phyloP scores from a whole-genome alignment of 2,113 vertebrate genomes.

The Colaptes auratus region DNA sequence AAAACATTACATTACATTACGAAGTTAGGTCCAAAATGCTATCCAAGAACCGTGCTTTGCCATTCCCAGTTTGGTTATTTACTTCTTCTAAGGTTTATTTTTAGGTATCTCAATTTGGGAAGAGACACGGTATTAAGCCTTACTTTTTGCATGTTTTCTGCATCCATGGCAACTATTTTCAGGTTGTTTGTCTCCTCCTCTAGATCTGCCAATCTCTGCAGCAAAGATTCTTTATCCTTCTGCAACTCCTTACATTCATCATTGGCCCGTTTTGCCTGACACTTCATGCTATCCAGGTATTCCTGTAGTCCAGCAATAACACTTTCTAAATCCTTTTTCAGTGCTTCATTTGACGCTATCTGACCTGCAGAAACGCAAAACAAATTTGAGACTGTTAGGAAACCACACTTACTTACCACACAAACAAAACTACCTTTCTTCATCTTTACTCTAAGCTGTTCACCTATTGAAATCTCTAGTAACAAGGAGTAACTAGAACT shows the following conservation, averaged over 20 bases:
- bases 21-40: neutral
- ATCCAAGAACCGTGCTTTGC: neutral
- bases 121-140: neutral
- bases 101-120: neutral
- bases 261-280: slow-evolving; percentile 80
- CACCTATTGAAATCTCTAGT: neutral
- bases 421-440: neutral
- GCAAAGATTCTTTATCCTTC: slow-evolving; percentile 81
- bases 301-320: slow-evolving; percentile 89
- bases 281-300: slow-evolving; percentile 84
- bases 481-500: neutral
- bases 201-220: slow-evolving; percentile 77
- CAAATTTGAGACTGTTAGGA: neutral
- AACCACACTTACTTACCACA: neutral
- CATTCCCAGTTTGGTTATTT: neutral
- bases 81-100: neutral
- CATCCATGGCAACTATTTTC: slow-evolving; percentile 77
- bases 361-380: slow-evolving; percentile 80
- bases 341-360: slow-evolving; percentile 88
- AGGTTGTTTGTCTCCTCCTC: slow-evolving; percentile 81
- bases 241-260: slow-evolving; percentile 80
- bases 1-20: neutral
- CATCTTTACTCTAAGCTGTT: neutral
- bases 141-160: slow-evolving; percentile 82
- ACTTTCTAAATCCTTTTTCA: slow-evolving; percentile 88